phyloP scores from a whole-genome alignment of 2,888 invertebrate genomes.

The Parnassius glacialis region DNA sequence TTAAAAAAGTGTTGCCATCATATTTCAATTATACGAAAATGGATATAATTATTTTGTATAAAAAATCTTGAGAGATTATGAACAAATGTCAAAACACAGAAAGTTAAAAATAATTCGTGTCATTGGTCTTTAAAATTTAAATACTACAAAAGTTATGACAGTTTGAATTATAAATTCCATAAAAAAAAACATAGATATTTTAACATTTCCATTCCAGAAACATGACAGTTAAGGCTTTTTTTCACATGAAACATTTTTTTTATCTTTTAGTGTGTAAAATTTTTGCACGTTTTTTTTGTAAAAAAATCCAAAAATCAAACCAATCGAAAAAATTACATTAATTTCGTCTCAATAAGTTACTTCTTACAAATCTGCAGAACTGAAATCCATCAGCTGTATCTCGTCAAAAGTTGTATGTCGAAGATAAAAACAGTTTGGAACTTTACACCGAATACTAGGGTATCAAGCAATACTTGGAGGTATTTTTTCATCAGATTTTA shows the following conservation, averaged over 20 bases:
- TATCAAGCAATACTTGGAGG: slow-evolving; percentile 21
- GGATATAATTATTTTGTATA: no score
- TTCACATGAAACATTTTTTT: no score
- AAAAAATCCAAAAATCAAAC: no score
- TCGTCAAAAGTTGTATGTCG: not conserved
- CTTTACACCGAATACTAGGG: slow-evolving; percentile 23
- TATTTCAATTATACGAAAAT: no score
- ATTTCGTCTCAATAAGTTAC: slow-evolving; percentile 8
- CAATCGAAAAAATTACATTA: no score
- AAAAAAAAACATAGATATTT: slow-evolving; percentile 1
- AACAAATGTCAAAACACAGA: not conserved
- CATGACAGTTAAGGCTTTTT: slow-evolving; percentile 8
- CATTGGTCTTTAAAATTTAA: not conserved
- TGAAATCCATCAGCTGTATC: not conserved
- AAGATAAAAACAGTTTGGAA: slow-evolving; percentile 19
- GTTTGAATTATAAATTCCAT: slow-evolving; percentile 16
- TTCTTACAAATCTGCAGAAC: slow-evolving; percentile 18
- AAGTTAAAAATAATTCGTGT: slow-evolving; percentile 4
- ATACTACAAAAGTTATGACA: not conserved
- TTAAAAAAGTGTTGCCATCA: no score
- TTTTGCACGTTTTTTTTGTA: no score
- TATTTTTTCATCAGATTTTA: not conserved
- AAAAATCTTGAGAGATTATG: no score
- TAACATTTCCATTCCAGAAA: slow-evolving; percentile 21
- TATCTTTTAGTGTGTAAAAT: no score